Evolutionary conservation across 2,888 invertebrate genomes (phyloP).

Genomic region (Hirtodrosophila cameraria): DNA sequence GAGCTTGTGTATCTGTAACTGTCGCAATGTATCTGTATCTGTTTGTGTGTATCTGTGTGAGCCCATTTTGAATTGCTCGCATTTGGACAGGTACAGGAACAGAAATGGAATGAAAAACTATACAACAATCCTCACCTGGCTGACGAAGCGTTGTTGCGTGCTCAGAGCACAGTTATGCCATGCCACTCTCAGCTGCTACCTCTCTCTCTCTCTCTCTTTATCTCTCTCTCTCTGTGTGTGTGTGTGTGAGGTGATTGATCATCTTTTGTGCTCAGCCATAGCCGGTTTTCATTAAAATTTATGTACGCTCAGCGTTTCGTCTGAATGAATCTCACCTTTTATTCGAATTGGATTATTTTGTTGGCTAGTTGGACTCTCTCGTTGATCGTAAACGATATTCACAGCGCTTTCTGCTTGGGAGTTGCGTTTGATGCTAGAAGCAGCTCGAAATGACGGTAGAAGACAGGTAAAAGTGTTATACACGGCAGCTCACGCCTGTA

Average conservation of each 20-base stretch:
- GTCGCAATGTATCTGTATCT: slow-evolving; percentile 17
- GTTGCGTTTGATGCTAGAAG: slow-evolving; percentile 52
- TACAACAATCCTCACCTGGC: slow-evolving; percentile 19
- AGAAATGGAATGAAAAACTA: slow-evolving; percentile 21
- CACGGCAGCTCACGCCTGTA: slow-evolving; percentile 22
- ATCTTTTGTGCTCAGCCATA: slow-evolving; percentile 71
- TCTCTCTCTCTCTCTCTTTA: slow-evolving; percentile 19
- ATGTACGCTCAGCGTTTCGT: slow-evolving; percentile 59
- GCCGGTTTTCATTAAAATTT: slow-evolving; percentile 73
- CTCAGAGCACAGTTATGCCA: slow-evolving; percentile 51
- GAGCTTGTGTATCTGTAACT: slow-evolving; percentile 18
- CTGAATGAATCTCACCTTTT: slow-evolving; percentile 75
- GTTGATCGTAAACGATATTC: slow-evolving; percentile 74
- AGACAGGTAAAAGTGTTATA: slow-evolving; percentile 45
- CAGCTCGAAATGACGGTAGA: slow-evolving; percentile 9
- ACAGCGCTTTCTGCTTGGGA: slow-evolving; percentile 22
- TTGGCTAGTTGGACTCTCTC: slow-evolving; percentile 32
- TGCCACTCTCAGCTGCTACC: slow-evolving; percentile 18
- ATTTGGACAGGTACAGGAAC: slow-evolving; percentile 50
- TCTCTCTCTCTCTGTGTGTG: slow-evolving; percentile 11
- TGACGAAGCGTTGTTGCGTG: slow-evolving; percentile 19
- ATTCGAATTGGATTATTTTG: slow-evolving; percentile 70
- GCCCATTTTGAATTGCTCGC: slow-evolving; percentile 73
- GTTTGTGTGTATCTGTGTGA: slow-evolving; percentile 26
- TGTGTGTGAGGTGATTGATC: slow-evolving; percentile 64